phyloP scores from a whole-genome alignment of 2,888 invertebrate species.

The Sthenelais limicola region DNA sequence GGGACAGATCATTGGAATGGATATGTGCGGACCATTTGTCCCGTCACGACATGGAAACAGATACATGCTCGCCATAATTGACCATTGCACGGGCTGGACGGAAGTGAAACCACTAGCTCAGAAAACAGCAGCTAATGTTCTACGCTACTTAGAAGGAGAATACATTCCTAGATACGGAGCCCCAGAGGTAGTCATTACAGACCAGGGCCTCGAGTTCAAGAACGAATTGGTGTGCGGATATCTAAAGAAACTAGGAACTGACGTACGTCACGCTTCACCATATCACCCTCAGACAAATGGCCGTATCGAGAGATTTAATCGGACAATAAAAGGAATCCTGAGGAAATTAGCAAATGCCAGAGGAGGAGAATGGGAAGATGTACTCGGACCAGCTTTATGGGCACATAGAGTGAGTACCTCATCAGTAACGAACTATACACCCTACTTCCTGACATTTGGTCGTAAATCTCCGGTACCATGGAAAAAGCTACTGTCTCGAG shows the following conservation, averaged over 20 bases:
- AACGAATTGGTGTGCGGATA: background rate
- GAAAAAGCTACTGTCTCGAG: no score
- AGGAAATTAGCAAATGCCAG: background rate
- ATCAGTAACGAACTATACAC: background rate
- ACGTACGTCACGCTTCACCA: background rate
- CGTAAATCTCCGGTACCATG: background rate
- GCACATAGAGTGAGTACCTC: background rate
- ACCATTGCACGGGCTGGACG: conserved; percentile 17
- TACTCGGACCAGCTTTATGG: background rate
- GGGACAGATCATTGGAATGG: conserved; percentile 5
- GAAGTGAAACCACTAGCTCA: background rate
- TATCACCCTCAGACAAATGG: conserved; percentile 7
- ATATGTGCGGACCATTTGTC: conserved; percentile 4
- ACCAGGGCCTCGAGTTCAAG: conserved; percentile 10
- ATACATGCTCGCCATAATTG: conserved; percentile 7
- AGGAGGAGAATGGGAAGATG: conserved; percentile 1
- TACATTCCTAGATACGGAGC: background rate
- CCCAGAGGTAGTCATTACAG: background rate
- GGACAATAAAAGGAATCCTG: background rate
- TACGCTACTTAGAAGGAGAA: background rate
- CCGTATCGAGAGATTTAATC: background rate
- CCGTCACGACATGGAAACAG: background rate
- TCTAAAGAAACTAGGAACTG: background rate
- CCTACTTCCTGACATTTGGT: conserved; percentile 12
- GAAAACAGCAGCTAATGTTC: background rate